Evolutionary conservation across 2,888 invertebrate species (phyloP), one percentile per base, ranked within the genome.

Genomic region (Eustalomyia histrio): DNA sequence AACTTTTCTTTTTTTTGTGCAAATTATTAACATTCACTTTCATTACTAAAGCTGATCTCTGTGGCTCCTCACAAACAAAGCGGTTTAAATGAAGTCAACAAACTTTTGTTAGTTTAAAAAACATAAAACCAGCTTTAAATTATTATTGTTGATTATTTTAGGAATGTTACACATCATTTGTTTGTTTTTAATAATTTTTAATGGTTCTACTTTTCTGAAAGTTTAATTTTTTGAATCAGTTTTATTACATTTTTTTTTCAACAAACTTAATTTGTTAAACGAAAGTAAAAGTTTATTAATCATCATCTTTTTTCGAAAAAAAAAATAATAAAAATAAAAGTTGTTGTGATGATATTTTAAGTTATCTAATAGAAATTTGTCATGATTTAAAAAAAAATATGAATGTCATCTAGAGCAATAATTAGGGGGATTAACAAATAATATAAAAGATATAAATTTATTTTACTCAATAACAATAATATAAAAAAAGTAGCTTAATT

Each of bases 201-300:
- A 57, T 72, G 43, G 63, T 63, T 63, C 55, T 63, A 72, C 72
- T 72, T 63, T 63, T 43, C 14, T 55, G 18, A 29, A 50, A 63
- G 47, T 63, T 16, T 63, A 16, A 50, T 50, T 63, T n/a, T n/a
- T n/a, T 3, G n/a, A 47, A 47, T 39, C 39, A 47, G 14, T n/a
- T n/a, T 63, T 63, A 39, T 39, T 61, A 50, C 47, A 17, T 1
- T 17, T 39, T 1, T 17, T 39, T 29, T 47, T 18, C 47, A 4
- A 10, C 39, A 24, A 24, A n/a, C 14, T 33, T 39, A 50, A 7
- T 7, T 17, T 50, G 2, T n/a, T n/a, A 16, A 24, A 50, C 43
- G 50, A 63, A 63, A 63, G 63, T 63, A 63, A 63, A 63, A 63
- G 63, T 29, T 63, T 50, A 10, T n/a, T n/a, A n/a, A n/a, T n/a